Evolutionary conservation across 2,113 vertebrate species (phyloP), one percentile per base, ranked within the genome.

Genomic region (Mustelus asterias): DNA sequence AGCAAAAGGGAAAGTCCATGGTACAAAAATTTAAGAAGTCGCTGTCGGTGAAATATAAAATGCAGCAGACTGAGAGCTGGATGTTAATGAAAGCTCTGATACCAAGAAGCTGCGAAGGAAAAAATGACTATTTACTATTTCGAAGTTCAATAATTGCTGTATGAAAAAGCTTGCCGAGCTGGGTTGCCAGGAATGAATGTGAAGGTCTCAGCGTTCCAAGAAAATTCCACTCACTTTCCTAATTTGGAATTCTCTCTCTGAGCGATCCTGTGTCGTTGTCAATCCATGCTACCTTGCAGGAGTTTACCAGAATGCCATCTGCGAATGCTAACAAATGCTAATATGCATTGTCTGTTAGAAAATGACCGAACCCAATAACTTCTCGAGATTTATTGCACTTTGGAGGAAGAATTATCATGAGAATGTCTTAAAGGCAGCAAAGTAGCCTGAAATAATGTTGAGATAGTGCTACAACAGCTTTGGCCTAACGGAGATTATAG

Each of bases 291-390:
- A 72, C 11, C 78, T 95, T 48, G 54, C 67, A 60, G 85, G 89
- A 72, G 48, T 58, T 63, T 70, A 69, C 67, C 94, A 89, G 89
- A 96, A 89, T 76, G 76, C 72, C 78, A 92, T 76, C 58, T 63
- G 96, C n/a, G 24, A 65, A 88, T 76, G 69, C 92, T 60, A 85
- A 67, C 95, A 96, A 95, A 96, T 78, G 86, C 78, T 85, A 96
- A 96, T 72, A 37, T 65, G 22, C 92, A 95, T 96, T 95, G 80
- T 93, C 78, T 96, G 67, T n/a, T 85, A 83, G 58, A 96, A 95
- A 16, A 58, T 96, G 65, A 58, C 95, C 3, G 94, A 37, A 60
- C 94, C 67, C 41, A 85, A 72, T 96, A 72, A 92, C 72, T 92
- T 26, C 94, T 88, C 4, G 63, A 78, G 95, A 86, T 85, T 41